A percentile compares a stretch with the other conserved stretches of the same genome.
phyloP scores from a whole-genome alignment of 2,113 vertebrate genomes.

The Chaetorhynchus papuensis region DNA sequence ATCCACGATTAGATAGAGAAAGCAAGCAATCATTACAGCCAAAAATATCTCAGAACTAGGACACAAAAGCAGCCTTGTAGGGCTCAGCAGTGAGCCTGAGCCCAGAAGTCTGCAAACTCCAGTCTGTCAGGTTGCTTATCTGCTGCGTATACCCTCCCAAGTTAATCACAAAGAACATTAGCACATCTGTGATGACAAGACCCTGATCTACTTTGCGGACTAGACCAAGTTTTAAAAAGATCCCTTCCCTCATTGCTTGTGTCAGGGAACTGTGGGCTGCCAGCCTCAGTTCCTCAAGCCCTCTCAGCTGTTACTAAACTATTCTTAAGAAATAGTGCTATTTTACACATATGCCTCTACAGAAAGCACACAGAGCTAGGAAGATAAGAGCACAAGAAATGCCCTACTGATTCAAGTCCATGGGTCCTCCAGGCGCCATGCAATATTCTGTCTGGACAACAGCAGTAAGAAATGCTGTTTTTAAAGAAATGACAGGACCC shows the following conservation, averaged over 20 bases:
- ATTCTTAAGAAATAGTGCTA: neutral
- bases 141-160: neutral
- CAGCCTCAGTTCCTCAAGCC: neutral
- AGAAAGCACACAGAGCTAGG: neutral
- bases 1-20: neutral
- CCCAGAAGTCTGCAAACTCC: neutral
- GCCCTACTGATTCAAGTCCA: neutral
- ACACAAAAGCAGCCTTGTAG: neutral
- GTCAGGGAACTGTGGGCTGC: neutral
- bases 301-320: neutral
- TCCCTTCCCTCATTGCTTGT: neutral
- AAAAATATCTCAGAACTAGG: constrained; percentile 9
- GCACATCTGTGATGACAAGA: neutral
- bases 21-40: neutral
- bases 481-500: neutral
- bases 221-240: neutral
- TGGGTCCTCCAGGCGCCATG: neutral
- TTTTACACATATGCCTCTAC: neutral
- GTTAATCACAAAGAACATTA: neutral
- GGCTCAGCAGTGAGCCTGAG: neutral
- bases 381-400: neutral
- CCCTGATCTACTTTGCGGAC: neutral
- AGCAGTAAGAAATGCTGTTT: neutral
- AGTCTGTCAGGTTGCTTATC: neutral
- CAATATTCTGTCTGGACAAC: neutral